phyloP scores from a whole-genome alignment of 2,888 invertebrate species.

The Pseudococcus longispinus region DNA sequence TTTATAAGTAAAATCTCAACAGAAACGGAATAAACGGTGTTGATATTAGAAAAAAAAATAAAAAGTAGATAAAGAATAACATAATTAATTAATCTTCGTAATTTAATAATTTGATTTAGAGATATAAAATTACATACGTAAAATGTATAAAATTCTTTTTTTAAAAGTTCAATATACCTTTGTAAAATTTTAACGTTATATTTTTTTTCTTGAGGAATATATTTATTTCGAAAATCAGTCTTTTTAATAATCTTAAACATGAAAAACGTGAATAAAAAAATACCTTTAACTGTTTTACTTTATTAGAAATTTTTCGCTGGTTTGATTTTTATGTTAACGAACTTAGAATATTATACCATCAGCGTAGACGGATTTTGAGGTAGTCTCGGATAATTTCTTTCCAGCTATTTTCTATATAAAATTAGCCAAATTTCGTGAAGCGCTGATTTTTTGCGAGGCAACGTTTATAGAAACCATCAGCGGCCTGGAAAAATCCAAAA shows the following conservation, averaged over 20 bases:
- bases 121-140: not conserved
- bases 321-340: not conserved
- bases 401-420: slow-evolving; percentile 3
- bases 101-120: not conserved
- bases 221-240: slow-evolving; percentile 28
- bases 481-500: not conserved
- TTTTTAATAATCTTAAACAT: slow-evolving; percentile 32
- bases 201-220: not conserved
- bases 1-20: not conserved
- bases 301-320: not conserved
- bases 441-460: not conserved
- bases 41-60: not conserved
- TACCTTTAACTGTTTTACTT: not conserved
- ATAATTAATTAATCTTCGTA: not conserved
- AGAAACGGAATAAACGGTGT: not conserved
- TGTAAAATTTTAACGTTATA: slow-evolving; percentile 1
- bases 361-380: slow-evolving; percentile 23
- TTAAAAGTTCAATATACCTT: not conserved
- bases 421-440: not conserved
- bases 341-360: slow-evolving; percentile 17
- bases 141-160: slow-evolving; percentile 12
- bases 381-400: slow-evolving; percentile 10
- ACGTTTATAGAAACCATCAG: not conserved
- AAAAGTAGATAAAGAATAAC: not conserved
- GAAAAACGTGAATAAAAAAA: slow-evolving; percentile 21